These are phyloP conservation scores for Melangyna quadrimaculata DNA, from an alignment of 2,888 invertebrate genomes.

Conservation along the genomic window DNA sequence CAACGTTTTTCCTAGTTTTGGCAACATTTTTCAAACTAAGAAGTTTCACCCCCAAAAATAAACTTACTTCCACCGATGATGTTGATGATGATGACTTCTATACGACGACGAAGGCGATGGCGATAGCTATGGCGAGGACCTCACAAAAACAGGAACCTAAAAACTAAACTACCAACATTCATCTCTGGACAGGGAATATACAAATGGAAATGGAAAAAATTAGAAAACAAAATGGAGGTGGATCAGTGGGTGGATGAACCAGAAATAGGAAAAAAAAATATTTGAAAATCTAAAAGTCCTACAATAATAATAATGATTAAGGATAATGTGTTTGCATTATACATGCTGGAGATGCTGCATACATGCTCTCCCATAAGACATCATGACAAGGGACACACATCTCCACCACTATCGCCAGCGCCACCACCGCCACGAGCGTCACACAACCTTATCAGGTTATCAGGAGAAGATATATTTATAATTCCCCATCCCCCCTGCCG, in stretches of 20 bases:
- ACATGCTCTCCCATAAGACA: slow-evolving; percentile 54
- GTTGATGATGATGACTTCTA: slow-evolving; percentile 10
- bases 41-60: slow-evolving; percentile 32
- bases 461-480: slow-evolving; percentile 1
- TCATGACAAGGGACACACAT: slow-evolving; percentile 39
- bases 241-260: not conserved
- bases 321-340: slow-evolving; percentile 64
- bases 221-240: not conserved
- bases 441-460: not conserved
- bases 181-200: slow-evolving; percentile 17
- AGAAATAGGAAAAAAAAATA: slow-evolving; percentile 20
- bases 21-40: slow-evolving; percentile 60
- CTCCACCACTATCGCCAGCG: not conserved
- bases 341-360: slow-evolving; percentile 34
- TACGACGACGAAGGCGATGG: not conserved
- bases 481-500: not conserved
- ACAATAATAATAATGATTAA: slow-evolving; percentile 68
- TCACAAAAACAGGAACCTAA: slow-evolving; percentile 28
- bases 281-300: slow-evolving; percentile 56
- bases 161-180: slow-evolving; percentile 53
- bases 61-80: slow-evolving; percentile 28
- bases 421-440: not conserved
- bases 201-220: slow-evolving; percentile 18
- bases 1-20: slow-evolving; percentile 57
- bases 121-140: not conserved